Percentiles rank a stretch among this genome's conserved stretches.
These are phyloP conservation scores for Ciona savignyi DNA, from an alignment of 23 tunicate genomes.

Conservation along the genomic window DNA sequence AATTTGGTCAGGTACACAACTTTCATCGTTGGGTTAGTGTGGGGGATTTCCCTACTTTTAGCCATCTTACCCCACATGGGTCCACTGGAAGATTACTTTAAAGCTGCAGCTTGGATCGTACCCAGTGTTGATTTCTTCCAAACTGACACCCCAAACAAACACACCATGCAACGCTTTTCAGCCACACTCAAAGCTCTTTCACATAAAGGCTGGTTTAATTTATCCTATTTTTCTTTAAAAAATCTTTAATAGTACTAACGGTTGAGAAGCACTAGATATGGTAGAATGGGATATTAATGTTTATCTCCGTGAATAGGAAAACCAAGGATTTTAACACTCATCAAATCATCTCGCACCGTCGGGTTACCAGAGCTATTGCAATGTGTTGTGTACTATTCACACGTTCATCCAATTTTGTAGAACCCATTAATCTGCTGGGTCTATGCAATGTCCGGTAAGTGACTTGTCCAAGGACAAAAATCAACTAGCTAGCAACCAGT, in stretches of 20 bases:
- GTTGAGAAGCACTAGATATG: not conserved
- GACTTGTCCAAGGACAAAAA: no score
- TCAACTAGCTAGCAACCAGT: no score
- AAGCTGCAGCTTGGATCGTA: conserved; percentile 19
- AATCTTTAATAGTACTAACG: not conserved
- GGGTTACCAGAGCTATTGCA: no score
- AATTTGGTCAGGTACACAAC: conserved; percentile 35
- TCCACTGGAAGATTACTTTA: conserved; percentile 28
- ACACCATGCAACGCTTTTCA: conserved; percentile 10
- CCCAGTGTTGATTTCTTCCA: conserved; percentile 34
- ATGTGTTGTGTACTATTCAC: no score
- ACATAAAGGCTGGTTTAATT: not conserved
- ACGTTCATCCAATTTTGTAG: no score
- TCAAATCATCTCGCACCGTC: no score
- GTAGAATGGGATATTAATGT: not conserved
- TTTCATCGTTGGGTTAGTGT: conserved; percentile 28
- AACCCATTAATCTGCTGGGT: no score
- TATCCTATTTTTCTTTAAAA: not conserved
- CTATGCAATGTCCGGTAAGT: no score
- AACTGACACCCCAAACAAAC: conserved; percentile 37
- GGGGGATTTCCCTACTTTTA: conserved; percentile 33
- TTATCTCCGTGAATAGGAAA: no score
- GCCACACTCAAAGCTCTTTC: not conserved
- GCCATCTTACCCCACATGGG: conserved; percentile 39
- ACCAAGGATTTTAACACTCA: no score